These are phyloP conservation scores for Ptiloglossa arizonensis DNA, from an alignment of 1,140 invertebrate species.

Conservation along the genomic window DNA sequence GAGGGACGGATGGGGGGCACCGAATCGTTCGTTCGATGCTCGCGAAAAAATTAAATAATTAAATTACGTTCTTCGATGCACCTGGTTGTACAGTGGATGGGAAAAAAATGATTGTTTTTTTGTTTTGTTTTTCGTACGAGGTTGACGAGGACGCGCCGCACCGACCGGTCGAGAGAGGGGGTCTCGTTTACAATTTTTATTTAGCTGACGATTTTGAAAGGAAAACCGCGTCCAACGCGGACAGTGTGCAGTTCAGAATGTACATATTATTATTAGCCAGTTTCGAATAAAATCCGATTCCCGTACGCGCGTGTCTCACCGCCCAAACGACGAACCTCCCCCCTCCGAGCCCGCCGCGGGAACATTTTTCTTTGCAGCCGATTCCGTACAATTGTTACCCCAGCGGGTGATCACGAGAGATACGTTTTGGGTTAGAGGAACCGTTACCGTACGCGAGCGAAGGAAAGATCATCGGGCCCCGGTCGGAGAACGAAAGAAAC, in stretches of 20 bases:
- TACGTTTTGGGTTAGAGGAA: no score
- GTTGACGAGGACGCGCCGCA: neutral
- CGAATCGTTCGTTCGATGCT: no score
- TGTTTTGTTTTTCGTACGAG: neutral
- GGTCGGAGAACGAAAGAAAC: neutral
- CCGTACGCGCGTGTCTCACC: slow-evolving; percentile 1
- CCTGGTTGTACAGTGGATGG: slow-evolving; percentile 36
- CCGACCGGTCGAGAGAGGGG: no score
- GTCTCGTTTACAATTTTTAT: slow-evolving; percentile 55
- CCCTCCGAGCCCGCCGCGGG: neutral
- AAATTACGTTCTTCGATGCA: slow-evolving; percentile 30
- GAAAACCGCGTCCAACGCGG: slow-evolving; percentile 18
- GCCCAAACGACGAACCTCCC: no score
- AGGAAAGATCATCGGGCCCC: neutral
- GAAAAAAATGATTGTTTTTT: neutral
- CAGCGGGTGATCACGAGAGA: no score
- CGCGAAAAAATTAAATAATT: no score
- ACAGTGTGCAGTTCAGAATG: slow-evolving; percentile 52
- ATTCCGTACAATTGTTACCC: slow-evolving; percentile 41
- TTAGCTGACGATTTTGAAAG: slow-evolving; percentile 53
- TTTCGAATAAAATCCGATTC: slow-evolving; percentile 58
- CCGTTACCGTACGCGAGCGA: no score
- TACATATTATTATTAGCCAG: slow-evolving; percentile 69
- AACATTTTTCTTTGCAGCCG: slow-evolving; percentile 32
- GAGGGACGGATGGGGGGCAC: no score